Base-by-base conservation (phyloP, 2,888 invertebrate species). In the Cheilosia grossa region DNA sequence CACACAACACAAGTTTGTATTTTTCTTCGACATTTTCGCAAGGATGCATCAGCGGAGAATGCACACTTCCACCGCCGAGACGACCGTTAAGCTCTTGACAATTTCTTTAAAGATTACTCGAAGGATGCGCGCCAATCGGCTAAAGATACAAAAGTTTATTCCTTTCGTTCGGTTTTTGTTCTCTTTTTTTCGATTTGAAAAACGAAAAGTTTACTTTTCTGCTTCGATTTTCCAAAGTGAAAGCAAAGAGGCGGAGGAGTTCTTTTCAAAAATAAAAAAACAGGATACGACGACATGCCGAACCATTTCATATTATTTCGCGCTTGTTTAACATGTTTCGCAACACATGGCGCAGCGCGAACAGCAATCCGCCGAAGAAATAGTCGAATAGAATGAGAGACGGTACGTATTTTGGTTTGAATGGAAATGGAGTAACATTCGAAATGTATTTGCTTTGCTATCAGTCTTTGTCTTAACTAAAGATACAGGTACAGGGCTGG, bases 101-200 rank as follows among this genome's bases (percentile, higher is more conserved):
- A 85, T 85, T 85, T 85, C 85, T 85, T 85, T 85, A 85, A 85
- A 85, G 85, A 85, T 85, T 85, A 85, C 85, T 81, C 75, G 75
- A 81, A 77, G 75, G 80, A 85, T 80, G 83, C 81, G 81, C 81
- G 85, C 81, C 85, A 85, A 85, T 85, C 85, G 85, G 81, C 81
- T 85, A 81, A 85, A 67, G 85, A 77, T 77, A 70, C 75, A 75
- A 85, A 74, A 80, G 80, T 82, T 82, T 82, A 78, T 66, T 59
- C 64, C 37, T 33, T 69, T 56, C 40, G n/a, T 24, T 59, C 37
- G 72, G 49, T 64, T 13, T 59, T 64, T 51, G 51, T 69, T 37
- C 30, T 56, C 17, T 53, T 82, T 69, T 30, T 30, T 7, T 30
- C 44, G 69, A 70, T 83, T 73, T 44, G 44, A 6, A 49, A 19